Conservation (phyloP, 2,888 invertebrate genomes). For the Dioctria rufipes region DNA sequence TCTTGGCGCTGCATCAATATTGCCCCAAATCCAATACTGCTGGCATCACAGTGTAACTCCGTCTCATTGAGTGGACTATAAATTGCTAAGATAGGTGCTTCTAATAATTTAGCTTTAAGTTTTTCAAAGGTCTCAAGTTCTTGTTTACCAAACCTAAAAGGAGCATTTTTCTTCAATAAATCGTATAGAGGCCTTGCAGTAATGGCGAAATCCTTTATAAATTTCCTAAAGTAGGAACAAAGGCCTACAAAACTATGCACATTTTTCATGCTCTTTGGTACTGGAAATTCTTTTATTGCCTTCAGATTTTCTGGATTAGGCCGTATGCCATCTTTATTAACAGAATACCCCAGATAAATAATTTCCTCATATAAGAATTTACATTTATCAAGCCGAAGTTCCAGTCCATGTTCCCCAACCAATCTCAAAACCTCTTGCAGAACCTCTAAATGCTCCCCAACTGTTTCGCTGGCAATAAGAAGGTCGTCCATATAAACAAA, state of each 20-base stretch:
- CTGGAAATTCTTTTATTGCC: slow-evolving; percentile 50
- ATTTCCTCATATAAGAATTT: slow-evolving; percentile 50
- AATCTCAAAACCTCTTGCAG: slow-evolving; percentile 49
- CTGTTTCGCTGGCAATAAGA: slow-evolving; percentile 52
- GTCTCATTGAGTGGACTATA: slow-evolving; percentile 63
- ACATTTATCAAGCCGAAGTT: slow-evolving; percentile 50
- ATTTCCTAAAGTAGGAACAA: no score
- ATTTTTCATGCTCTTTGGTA: slow-evolving; percentile 59
- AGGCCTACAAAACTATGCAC: no score
- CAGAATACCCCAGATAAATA: slow-evolving; percentile 29
- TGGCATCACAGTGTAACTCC: slow-evolving; percentile 65
- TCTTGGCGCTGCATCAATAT: slow-evolving; percentile 62
- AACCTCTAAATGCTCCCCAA: slow-evolving; percentile 54
- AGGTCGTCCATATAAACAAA: slow-evolving; percentile 59
- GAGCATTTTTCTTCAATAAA: slow-evolving; percentile 57
- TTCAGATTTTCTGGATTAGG: slow-evolving; percentile 53
- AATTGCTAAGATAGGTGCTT: slow-evolving; percentile 62
- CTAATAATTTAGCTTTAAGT: slow-evolving; percentile 52
- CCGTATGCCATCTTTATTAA: slow-evolving; percentile 45
- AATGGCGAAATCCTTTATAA: slow-evolving; percentile 61
- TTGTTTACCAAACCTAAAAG: slow-evolving; percentile 38
- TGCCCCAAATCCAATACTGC: slow-evolving; percentile 62
- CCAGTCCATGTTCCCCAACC: background rate
- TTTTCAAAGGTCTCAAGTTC: slow-evolving; percentile 50
- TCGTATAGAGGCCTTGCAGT: slow-evolving; percentile 64